Evolutionary conservation across 2,113 vertebrate genomes (phyloP), one percentile per base, ranked within the genome.

Genomic region (Centropus bengalensis): DNA sequence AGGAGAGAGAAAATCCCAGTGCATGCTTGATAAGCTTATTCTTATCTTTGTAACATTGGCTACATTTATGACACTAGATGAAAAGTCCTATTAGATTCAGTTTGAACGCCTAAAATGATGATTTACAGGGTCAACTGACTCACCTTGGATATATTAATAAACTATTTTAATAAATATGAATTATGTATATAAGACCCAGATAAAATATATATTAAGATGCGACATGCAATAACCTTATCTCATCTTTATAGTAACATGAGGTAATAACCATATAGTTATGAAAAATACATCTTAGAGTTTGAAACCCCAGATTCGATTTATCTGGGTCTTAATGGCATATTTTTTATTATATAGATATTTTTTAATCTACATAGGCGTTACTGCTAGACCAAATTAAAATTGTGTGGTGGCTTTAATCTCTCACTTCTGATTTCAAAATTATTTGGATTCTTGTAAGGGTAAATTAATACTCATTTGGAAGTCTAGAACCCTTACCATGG

Each of bases 111-210:
- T 83, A 86, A 92, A 95, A 76, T 56, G 49, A 73, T 89, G 74
- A 60, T 36, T 94, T 97, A 91, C 91, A 93, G 94, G 95, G 92
- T 96, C 92, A 97, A 93, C 62, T 75, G 77, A 66, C 69, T 97
- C 91, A 97, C 95, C 94, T 96, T 94, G 94, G 81, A 54, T 49
- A 91, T 88, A 88, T 91, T 96, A 94, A 94, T 96, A 96, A 94
- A 95, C 88, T 95, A 87, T 87, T 93, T 95, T 88, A 95, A 97
- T 94, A 95, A 91, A 95, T 82, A 94, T 94, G 86, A 96, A 96
- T 95, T 96, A 95, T 89, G 66, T 58, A 95, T 89, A 51, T 92
- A 92, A 79, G 36, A 92, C 49, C 8, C 16, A 82, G 81, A 93
- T 95, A 94, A 95, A 95, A 94, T 86, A 93, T 88, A 96, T 93